These are phyloP conservation scores for Temnothorax unifasciatus DNA, from an alignment of 2,888 invertebrate species.

Conservation along the genomic window DNA sequence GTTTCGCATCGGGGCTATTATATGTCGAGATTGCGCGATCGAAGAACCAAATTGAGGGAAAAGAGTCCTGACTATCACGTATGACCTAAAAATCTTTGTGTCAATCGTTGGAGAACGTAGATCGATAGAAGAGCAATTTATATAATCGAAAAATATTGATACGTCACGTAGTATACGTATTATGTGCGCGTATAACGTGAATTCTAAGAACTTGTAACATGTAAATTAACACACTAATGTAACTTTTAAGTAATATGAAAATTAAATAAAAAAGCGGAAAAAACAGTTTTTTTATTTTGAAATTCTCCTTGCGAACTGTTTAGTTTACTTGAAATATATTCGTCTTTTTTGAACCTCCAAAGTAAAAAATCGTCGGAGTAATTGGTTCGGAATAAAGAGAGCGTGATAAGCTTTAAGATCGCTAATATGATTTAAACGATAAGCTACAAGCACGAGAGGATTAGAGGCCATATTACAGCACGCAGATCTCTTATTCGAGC, in stretches of 20 bases:
- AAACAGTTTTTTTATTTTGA: background rate
- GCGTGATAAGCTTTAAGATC: conserved; percentile 4
- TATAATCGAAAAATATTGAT: background rate
- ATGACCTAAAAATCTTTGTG: background rate
- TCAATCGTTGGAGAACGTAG: background rate
- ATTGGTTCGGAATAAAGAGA: background rate
- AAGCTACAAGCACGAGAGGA: conserved; percentile 16
- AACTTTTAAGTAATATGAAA: background rate
- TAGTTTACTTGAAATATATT: background rate
- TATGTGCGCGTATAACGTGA: background rate
- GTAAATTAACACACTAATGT: background rate
- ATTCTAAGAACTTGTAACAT: background rate
- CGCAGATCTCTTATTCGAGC: conserved; percentile 14
- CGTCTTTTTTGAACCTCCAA: background rate
- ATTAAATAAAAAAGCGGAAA: background rate
- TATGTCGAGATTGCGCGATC: background rate
- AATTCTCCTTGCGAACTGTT: background rate
- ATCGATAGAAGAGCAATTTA: background rate
- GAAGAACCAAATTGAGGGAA: background rate
- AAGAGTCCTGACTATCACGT: background rate
- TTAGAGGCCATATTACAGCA: conserved; percentile 22
- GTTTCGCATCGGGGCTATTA: background rate
- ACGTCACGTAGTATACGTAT: no score
- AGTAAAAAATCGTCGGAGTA: background rate
- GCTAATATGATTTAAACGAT: conserved; percentile 34